Evolutionary conservation across 2,113 vertebrate species (phyloP).

Genomic region (Xiphophorus hellerii): DNA sequence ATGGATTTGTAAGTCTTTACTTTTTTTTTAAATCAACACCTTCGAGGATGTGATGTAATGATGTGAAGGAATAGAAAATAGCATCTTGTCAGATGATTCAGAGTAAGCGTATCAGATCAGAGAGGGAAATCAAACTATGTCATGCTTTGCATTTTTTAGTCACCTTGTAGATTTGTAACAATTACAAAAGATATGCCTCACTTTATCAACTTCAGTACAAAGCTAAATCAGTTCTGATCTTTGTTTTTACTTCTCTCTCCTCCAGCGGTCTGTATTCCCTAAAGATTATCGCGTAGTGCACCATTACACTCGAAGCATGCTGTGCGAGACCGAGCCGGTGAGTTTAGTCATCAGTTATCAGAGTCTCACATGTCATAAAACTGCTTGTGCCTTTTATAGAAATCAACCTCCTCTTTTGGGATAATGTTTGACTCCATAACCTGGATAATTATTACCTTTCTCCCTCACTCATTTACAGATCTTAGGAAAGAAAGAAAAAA

Average conservation of each 20-base stretch:
- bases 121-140: background rate
- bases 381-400: background rate
- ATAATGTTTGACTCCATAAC: background rate
- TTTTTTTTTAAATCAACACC: background rate
- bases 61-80: background rate
- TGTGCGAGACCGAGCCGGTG: conserved; percentile 76
- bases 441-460: background rate
- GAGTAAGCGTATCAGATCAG: background rate
- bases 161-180: background rate
- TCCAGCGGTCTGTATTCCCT: conserved; percentile 78
- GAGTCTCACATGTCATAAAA: background rate
- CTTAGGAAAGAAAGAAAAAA: background rate
- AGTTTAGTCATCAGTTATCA: conserved; percentile 47
- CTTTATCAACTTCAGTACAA: background rate
- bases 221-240: background rate
- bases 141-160: background rate
- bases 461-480: background rate
- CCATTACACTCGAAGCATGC: conserved; percentile 69
- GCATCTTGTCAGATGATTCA: background rate
- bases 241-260: conserved; percentile 1
- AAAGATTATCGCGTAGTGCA: conserved; percentile 77
- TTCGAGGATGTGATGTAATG: background rate
- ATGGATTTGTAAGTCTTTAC: conserved; percentile 78
- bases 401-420: background rate
- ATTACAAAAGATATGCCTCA: background rate